Evolutionary conservation across 1,140 invertebrate genomes (phyloP).

Genomic region (Panagrolaimus sp.): DNA sequence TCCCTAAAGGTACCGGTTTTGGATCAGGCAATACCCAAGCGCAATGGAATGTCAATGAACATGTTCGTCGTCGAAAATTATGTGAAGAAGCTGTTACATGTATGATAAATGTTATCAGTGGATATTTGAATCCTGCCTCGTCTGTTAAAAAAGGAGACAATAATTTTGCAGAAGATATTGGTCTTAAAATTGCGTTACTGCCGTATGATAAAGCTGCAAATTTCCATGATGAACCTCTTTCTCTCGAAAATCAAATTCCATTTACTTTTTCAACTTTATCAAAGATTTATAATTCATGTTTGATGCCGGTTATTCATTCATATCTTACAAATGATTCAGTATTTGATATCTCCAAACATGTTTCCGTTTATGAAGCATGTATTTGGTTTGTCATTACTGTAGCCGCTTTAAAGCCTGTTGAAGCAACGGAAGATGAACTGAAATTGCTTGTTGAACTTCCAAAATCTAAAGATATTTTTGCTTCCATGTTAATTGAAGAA

Average conservation of each 20-base stretch:
- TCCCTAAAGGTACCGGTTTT: constrained; percentile 88
- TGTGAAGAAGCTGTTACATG: constrained; percentile 89
- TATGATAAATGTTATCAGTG: constrained; percentile 64
- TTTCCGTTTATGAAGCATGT: constrained; percentile 11
- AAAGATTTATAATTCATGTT: not conserved
- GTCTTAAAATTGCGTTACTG: not conserved
- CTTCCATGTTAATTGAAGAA: not conserved
- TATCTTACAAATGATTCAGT: constrained; percentile 14
- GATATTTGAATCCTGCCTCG: not conserved
- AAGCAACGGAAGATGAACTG: not conserved
- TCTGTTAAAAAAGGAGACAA: not conserved
- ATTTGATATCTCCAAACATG: not conserved
- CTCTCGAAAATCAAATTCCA: not conserved
- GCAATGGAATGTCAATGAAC: constrained; percentile 89
- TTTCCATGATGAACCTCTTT: not conserved
- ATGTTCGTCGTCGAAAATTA: constrained; percentile 75
- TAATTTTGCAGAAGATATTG: not conserved
- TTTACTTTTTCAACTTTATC: not conserved
- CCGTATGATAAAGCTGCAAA: not conserved
- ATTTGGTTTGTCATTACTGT: not conserved
- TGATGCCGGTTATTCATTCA: not conserved
- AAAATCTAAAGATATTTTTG: too few species aligned
- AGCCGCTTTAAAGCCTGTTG: not conserved
- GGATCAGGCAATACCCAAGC: constrained; percentile 86
- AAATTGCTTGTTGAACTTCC: not conserved